Percentiles rank a stretch among this genome's conserved stretches.
These are phyloP conservation scores for Amblyraja radiata DNA, from an alignment of 2,797 vertebrate genomes.

Conservation along the genomic window DNA sequence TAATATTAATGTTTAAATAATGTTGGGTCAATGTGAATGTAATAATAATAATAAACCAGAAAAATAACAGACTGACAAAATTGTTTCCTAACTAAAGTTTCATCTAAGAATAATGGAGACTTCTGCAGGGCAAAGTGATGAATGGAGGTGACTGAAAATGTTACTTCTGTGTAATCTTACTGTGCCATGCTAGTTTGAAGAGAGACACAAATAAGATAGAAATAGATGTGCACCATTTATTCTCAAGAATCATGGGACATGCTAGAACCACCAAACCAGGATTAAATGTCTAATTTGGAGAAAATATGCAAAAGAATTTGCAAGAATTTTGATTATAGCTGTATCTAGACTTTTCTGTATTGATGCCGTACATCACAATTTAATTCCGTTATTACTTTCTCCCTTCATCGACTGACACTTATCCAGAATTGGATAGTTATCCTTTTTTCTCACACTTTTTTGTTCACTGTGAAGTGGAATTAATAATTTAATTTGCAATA, in stretches of 20 bases:
- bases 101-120: neutral
- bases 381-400: neutral
- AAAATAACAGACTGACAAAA: neutral
- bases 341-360: neutral
- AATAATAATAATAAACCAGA: neutral
- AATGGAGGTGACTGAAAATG: neutral
- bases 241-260: neutral
- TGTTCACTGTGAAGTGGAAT: neutral
- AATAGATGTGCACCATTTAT: neutral
- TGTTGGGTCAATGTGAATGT: neutral
- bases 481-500: neutral
- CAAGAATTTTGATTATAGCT: neutral
- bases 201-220: too few species aligned
- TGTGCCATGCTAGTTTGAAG: too few species aligned
- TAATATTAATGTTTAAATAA: neutral
- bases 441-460: neutral
- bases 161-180: neutral
- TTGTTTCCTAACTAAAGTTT: neutral
- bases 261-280: neutral
- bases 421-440: neutral
- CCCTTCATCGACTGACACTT: neutral
- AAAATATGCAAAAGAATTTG: neutral
- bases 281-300: neutral
- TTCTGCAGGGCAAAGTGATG: neutral
- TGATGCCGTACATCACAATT: neutral